Conservation (phyloP, 2,888 invertebrate species). For the Tanypteryx hageni region DNA sequence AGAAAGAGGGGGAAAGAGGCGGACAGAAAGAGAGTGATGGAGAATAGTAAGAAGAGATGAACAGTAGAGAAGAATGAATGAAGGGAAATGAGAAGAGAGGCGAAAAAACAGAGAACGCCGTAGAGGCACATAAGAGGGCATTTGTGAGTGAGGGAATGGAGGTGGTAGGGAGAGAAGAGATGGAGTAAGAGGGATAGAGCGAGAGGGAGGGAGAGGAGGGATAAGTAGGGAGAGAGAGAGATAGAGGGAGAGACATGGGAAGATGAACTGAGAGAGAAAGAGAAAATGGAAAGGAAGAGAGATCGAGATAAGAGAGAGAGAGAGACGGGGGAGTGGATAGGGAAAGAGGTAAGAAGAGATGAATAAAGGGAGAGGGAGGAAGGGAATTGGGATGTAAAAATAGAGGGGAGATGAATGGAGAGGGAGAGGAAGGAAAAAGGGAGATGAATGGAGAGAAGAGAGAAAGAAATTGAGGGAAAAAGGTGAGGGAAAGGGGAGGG, state of each 20-base stretch:
- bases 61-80: not conserved
- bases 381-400: not conserved
- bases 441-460: not conserved
- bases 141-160: not conserved
- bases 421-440: not conserved
- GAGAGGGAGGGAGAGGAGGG: not conserved
- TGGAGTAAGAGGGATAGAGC: not conserved
- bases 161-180: not conserved
- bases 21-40: too few relatives aligned
- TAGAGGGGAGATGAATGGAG: not conserved
- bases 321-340: not conserved
- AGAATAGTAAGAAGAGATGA: not conserved
- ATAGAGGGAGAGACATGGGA: not conserved
- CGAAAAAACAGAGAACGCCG: not conserved
- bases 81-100: not conserved
- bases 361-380: not conserved
- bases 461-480: constrained; percentile 11
- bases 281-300: not conserved
- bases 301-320: not conserved
- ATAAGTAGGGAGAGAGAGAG: too few relatives aligned
- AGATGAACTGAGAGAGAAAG: not conserved
- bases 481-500: not conserved
- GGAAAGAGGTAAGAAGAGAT: not conserved
- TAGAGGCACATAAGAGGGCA: not conserved
- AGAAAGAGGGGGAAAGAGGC: not conserved